phyloP scores from a whole-genome alignment of 1,140 invertebrate genomes.

The Choristoneura fumiferana region DNA sequence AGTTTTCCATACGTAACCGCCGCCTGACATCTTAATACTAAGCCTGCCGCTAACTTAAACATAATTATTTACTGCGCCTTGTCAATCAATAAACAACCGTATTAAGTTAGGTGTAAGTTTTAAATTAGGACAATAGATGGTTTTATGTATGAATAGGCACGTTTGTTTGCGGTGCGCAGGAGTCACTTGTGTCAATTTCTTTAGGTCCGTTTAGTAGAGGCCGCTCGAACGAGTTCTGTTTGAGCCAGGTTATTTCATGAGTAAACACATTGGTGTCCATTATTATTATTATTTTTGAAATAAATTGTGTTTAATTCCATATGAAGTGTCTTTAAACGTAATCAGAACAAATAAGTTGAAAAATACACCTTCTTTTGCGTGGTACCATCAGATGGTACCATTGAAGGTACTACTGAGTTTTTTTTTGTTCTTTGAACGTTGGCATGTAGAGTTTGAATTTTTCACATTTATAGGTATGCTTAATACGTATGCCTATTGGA shows the following conservation, averaged over 20 bases:
- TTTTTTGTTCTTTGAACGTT: no score
- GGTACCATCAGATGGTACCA: no score
- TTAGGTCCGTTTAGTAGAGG: slow-evolving; percentile 25
- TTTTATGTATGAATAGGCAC: slow-evolving; percentile 30
- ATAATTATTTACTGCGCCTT: slow-evolving; percentile 20
- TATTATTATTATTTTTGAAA: no score
- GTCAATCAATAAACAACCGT: slow-evolving; percentile 40
- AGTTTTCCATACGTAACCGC: slow-evolving; percentile 13
- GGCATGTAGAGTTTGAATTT: no score
- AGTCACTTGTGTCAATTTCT: slow-evolving; percentile 63
- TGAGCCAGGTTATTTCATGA: background rate
- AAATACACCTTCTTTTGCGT: no score
- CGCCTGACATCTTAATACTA: slow-evolving; percentile 59
- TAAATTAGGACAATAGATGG: slow-evolving; percentile 24
- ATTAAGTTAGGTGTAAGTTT: slow-evolving; percentile 23
- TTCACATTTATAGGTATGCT: no score
- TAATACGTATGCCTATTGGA: no score
- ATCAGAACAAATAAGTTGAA: no score
- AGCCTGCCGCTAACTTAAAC: slow-evolving; percentile 21
- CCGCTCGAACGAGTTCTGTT: slow-evolving; percentile 20
- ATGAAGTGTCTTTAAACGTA: no score
- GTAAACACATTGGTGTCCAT: background rate
- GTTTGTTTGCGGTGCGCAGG: slow-evolving; percentile 31
- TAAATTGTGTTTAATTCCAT: no score
- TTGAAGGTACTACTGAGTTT: no score